Percentiles rank a stretch among this genome's conserved stretches.
These are phyloP conservation scores for Cynopterus brachyotis DNA, from an alignment of 2,113 vertebrate genomes.

Conservation along the genomic window DNA sequence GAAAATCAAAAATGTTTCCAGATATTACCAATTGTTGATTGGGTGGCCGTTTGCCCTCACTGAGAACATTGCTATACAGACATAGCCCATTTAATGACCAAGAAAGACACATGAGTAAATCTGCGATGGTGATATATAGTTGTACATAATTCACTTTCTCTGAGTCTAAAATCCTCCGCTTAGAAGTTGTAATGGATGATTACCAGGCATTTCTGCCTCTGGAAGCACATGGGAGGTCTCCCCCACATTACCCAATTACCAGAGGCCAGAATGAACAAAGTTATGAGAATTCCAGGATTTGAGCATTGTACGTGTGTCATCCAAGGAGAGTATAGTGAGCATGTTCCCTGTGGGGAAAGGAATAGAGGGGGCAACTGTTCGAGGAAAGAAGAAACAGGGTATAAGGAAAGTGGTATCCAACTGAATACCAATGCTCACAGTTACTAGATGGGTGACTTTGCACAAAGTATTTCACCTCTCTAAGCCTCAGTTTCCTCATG, in stretches of 20 bases:
- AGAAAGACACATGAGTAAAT: not conserved
- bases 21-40: not conserved
- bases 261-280: not conserved
- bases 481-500: not conserved
- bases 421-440: not conserved
- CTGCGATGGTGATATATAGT: not conserved
- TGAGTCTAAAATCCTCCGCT: not conserved
- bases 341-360: not conserved
- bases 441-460: not conserved
- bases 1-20: not conserved
- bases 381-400: not conserved
- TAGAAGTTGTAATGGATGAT: not conserved
- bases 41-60: not conserved
- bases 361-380: not conserved
- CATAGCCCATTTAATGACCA: not conserved
- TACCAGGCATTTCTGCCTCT: not conserved
- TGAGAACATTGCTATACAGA: not conserved
- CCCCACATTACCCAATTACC: not conserved
- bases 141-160: not conserved
- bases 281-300: not conserved
- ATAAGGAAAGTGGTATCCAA: not conserved
- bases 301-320: not conserved
- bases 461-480: not conserved
- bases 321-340: not conserved
- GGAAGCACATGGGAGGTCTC: not conserved